A percentile compares a stretch with the other conserved stretches of the same genome.
These are phyloP conservation scores for Chloropsis cyanopogon DNA, from an alignment of 2,113 vertebrate genomes.

Conservation along the genomic window DNA sequence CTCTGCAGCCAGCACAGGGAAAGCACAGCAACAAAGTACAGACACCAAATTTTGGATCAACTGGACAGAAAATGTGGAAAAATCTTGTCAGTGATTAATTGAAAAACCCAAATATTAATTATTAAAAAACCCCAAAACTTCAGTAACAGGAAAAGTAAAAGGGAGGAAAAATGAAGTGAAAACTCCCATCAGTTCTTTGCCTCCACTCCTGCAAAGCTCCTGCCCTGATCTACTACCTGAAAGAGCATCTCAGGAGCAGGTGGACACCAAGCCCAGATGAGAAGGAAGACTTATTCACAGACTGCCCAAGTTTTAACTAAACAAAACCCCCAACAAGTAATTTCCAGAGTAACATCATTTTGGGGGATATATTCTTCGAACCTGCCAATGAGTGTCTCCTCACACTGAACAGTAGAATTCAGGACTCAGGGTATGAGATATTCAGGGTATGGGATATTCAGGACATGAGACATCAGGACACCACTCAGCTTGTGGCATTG, in stretches of 20 bases:
- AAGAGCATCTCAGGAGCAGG: background rate
- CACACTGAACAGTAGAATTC: background rate
- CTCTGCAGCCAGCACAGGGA: rapidly evolving
- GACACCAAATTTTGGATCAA: background rate
- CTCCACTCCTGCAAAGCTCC: rapidly evolving
- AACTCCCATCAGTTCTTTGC: background rate
- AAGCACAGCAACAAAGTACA: background rate
- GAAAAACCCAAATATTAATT: background rate
- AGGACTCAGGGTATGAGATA: background rate
- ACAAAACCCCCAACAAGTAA: background rate
- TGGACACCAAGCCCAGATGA: background rate
- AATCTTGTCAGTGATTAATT: background rate
- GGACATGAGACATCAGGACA: background rate
- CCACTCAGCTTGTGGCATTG: rapidly evolving
- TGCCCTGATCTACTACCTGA: background rate
- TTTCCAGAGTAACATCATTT: background rate
- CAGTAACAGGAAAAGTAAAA: background rate
- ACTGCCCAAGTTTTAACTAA: background rate
- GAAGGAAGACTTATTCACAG: background rate
- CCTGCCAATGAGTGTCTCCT: background rate
- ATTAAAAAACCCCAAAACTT: background rate
- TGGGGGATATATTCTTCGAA: background rate
- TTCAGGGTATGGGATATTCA: background rate
- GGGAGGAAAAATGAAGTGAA: background rate
- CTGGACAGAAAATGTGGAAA: background rate